Conservation (phyloP, 2,113 vertebrate genomes). For the Mirza zaza region DNA sequence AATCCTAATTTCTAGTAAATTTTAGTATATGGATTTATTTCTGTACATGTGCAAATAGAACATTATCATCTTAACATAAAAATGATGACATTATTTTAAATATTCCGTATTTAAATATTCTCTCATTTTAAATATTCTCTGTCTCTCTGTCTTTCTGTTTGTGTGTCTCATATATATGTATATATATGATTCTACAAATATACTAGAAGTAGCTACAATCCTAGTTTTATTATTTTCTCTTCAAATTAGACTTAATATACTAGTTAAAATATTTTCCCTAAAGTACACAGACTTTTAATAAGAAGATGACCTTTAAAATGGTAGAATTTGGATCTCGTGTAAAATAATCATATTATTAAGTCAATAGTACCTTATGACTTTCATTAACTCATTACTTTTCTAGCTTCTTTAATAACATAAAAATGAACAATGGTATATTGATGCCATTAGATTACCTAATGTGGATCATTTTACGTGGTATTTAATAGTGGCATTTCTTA, state of each 20-base stretch:
- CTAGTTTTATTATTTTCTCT: not conserved
- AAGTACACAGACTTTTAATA: not conserved
- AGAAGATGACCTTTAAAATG: not conserved
- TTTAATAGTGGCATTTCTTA: not conserved
- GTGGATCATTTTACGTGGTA: not conserved
- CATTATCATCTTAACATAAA: not conserved
- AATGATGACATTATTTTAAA: not conserved
- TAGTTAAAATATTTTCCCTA: not conserved
- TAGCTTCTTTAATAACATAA: not conserved
- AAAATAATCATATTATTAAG: not conserved
- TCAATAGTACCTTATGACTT: not conserved
- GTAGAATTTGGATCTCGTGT: not conserved
- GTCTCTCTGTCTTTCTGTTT: not conserved
- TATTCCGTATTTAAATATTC: too few species aligned
- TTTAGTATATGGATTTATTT: not conserved
- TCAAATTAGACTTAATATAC: not conserved
- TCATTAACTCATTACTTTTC: not conserved
- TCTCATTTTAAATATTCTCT: too few species aligned
- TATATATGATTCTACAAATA: not conserved
- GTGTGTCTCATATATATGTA: not conserved
- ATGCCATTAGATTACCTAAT: not conserved
- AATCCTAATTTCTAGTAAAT: not conserved
- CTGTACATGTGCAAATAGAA: not conserved
- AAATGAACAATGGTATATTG: not conserved
- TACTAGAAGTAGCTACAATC: not conserved